Evolutionary conservation across 1,140 invertebrate species (phyloP).

Genomic region (Elysia chlorotica): DNA sequence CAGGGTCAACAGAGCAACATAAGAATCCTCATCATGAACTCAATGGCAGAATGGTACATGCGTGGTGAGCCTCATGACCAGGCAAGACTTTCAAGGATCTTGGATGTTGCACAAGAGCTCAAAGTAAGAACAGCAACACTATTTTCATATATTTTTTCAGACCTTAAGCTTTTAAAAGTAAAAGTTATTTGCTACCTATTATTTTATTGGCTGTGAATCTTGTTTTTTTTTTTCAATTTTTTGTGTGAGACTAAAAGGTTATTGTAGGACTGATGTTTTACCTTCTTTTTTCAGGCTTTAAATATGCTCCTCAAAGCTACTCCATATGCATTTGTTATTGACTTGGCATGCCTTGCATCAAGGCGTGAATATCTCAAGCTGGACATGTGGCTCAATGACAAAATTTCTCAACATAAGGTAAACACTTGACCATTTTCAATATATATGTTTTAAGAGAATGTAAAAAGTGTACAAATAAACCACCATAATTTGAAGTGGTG

Average conservation of each 20-base stretch:
- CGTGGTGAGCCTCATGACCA: constrained; percentile 79
- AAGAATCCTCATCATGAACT: constrained; percentile 87
- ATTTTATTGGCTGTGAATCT: neutral
- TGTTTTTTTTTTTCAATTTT: neutral
- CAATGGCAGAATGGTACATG: constrained; percentile 97
- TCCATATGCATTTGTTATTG: constrained; percentile 95
- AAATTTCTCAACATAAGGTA: constrained; percentile 89
- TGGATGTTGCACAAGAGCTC: constrained; percentile 96
- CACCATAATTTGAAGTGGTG: too few relatives aligned
- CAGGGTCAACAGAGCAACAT: constrained; percentile 61
- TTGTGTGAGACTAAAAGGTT: neutral
- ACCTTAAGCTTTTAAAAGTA: too few relatives aligned
- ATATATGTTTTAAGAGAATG: too few relatives aligned
- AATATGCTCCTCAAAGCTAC: constrained; percentile 91
- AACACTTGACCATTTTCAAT: too few relatives aligned
- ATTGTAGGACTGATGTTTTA: too few relatives aligned
- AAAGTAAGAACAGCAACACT: too few relatives aligned
- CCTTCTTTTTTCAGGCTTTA: constrained; percentile 68
- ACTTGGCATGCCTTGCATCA: constrained; percentile 95
- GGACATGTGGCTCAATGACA: constrained; percentile 97
- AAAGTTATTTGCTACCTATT: too few relatives aligned
- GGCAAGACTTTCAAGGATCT: constrained; percentile 84
- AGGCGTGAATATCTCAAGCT: constrained; percentile 95
- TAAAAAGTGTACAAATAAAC: too few relatives aligned
- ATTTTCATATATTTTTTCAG: too few relatives aligned